Conservation (phyloP, 2,888 invertebrate species). For the Galeruca laticollis region DNA sequence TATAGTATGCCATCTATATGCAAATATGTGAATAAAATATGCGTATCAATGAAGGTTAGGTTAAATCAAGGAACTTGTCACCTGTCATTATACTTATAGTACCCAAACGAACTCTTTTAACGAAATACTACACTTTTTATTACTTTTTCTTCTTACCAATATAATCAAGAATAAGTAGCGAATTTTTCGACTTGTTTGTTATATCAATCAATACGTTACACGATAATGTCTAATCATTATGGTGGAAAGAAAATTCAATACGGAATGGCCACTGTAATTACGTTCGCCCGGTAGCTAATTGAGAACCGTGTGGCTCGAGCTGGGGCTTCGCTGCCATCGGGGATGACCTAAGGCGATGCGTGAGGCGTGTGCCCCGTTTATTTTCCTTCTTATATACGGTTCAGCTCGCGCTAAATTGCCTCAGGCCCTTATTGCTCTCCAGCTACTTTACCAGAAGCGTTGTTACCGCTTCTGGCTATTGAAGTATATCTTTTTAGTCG, state of each 20-base stretch:
- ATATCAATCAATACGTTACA: not conserved
- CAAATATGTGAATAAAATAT: too few species aligned
- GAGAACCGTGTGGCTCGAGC: constrained; percentile 31
- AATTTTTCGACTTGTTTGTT: not conserved
- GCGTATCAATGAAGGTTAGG: too few species aligned
- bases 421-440: constrained; percentile 23
- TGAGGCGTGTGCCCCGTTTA: constrained; percentile 47
- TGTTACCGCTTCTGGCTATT: constrained; percentile 14
- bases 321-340: constrained; percentile 29
- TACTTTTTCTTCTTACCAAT: too few species aligned
- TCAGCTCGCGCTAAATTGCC: constrained; percentile 24
- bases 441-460: constrained; percentile 10
- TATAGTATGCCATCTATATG: too few species aligned
- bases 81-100: not conserved
- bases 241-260: constrained; percentile 33
- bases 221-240: not conserved
- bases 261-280: constrained; percentile 40
- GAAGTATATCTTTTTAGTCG: not conserved
- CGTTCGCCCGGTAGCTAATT: constrained; percentile 42
- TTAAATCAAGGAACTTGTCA: not conserved
- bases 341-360: constrained; percentile 42
- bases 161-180: too few species aligned
- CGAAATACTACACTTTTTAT: too few species aligned
- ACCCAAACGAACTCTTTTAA: too few species aligned
- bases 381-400: constrained; percentile 22